A percentile compares a stretch with the other conserved stretches of the same genome.
These are phyloP conservation scores for Chelon labrosus DNA, from an alignment of 2,797 vertebrate genomes.

Conservation along the genomic window DNA sequence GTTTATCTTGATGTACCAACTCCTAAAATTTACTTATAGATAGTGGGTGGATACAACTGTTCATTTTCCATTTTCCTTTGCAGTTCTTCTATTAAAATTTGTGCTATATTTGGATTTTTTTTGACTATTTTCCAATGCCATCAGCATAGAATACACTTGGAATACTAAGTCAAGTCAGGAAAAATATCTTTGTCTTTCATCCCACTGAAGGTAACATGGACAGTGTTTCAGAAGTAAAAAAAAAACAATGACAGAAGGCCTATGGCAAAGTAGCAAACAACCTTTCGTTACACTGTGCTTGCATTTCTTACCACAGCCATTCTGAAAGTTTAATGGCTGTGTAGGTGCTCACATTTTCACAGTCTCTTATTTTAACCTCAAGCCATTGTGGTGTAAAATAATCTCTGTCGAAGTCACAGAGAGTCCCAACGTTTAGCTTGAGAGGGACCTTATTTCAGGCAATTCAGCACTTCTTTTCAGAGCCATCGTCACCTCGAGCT, in stretches of 20 bases:
- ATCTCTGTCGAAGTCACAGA: constrained; percentile 27
- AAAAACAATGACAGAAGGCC: constrained; percentile 7
- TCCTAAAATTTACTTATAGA: neutral
- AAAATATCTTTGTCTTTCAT: constrained; percentile 27
- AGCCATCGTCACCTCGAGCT: neutral
- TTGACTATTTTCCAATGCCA: neutral
- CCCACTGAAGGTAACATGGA: constrained; percentile 6
- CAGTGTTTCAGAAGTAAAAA: constrained; percentile 11
- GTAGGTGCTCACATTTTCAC: constrained; percentile 42
- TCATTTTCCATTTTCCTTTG: too few species aligned
- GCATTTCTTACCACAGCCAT: constrained; percentile 36
- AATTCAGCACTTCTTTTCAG: constrained; percentile 43
- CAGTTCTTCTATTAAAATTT: too few species aligned
- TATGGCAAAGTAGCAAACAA: constrained; percentile 9
- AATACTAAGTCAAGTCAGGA: constrained; percentile 37
- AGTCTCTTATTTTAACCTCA: constrained; percentile 47
- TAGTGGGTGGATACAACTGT: neutral
- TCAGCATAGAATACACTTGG: constrained; percentile 27
- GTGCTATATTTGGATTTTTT: neutral
- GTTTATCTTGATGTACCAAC: constrained; percentile 12
- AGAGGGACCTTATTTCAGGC: constrained; percentile 44
- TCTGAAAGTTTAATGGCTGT: constrained; percentile 50
- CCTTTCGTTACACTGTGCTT: constrained; percentile 41
- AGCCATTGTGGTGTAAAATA: constrained; percentile 40
- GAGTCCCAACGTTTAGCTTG: constrained; percentile 27